Evolutionary conservation across 2,113 vertebrate genomes (phyloP), one percentile per base, ranked within the genome.

Genomic region (Pseudorectes ferrugineus): DNA sequence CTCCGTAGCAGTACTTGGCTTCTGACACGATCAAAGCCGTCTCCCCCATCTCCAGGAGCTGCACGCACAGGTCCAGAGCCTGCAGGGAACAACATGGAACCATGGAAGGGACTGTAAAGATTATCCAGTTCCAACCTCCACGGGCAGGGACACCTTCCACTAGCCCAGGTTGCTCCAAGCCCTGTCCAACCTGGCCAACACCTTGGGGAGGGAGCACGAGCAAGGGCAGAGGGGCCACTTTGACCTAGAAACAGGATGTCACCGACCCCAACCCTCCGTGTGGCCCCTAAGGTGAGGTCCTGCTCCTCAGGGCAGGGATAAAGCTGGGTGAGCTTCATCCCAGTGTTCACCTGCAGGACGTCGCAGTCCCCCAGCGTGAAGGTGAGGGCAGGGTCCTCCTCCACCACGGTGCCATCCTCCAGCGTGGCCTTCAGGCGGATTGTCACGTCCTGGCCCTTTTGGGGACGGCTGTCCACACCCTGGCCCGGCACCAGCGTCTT

Each of bases 331-430:
- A 57, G 59, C 16, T 28, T 11, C 10, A 19, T 31, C 12, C 29
- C 22, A 4, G 42, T 1, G 23, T 40, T 45, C 94, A 99, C 99
- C 98, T 99, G 99, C 52, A 99, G 97, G 52, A 99, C 98, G 1
- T 99, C 99, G 1, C 99, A 98, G 89, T 99, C 99, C 26, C 99
- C 99, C 78, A 99, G 88, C 0, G 99, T 99, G 95, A 99, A 99
- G 48, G 95, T 80, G 52, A 99, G 96, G 14, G 97, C 80, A 2
- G 96, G 92, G 28, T 98, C 96, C 68, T 99, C 98, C 55, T 98
- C 98, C 29, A 99, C 97, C 18, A 98, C 88, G 0, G 96, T 98
- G 62, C 98, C 98, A 0, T 97, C 96, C 77, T 97, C 98, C 92
- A 99, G 95, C 2, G 25, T 95, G 16, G 97, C 98, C 96, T 98